Evolutionary conservation across 2,888 invertebrate species (phyloP).

Genomic region (Syrista parreyssii): DNA sequence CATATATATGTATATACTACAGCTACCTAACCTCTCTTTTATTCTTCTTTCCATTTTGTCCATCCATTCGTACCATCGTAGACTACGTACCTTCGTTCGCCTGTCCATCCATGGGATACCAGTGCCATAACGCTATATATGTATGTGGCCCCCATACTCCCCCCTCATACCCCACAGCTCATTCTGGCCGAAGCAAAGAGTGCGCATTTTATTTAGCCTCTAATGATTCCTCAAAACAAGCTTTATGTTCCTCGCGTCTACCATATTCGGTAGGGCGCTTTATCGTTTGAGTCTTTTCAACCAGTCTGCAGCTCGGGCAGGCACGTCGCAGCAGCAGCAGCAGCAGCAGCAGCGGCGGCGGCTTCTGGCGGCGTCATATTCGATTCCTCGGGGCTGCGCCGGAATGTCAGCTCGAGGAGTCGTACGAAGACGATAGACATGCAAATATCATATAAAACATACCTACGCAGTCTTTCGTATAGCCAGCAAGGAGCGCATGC

Average conservation of each 20-base stretch:
- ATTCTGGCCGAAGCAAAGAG: constrained; percentile 21
- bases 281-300: constrained; percentile 43
- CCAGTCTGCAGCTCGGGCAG: constrained; percentile 27
- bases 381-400: background rate
- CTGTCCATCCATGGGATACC: background rate
- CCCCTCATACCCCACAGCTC: background rate
- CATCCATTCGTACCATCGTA: background rate
- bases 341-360: background rate
- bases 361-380: background rate
- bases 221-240: constrained; percentile 56
- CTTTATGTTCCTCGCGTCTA: constrained; percentile 43
- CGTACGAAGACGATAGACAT: background rate
- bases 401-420: background rate
- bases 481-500: background rate
- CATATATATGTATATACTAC: background rate
- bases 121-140: constrained; percentile 4
- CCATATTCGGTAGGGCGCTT: constrained; percentile 53
- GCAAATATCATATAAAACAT: background rate
- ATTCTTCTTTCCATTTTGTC: background rate
- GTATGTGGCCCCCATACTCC: background rate
- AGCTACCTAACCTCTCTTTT: background rate
- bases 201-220: constrained; percentile 26
- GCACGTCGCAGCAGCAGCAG: background rate
- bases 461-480: background rate
- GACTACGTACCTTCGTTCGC: background rate